Conservation (phyloP, 2,113 vertebrate species). For the Ammodytes dubius region DNA sequence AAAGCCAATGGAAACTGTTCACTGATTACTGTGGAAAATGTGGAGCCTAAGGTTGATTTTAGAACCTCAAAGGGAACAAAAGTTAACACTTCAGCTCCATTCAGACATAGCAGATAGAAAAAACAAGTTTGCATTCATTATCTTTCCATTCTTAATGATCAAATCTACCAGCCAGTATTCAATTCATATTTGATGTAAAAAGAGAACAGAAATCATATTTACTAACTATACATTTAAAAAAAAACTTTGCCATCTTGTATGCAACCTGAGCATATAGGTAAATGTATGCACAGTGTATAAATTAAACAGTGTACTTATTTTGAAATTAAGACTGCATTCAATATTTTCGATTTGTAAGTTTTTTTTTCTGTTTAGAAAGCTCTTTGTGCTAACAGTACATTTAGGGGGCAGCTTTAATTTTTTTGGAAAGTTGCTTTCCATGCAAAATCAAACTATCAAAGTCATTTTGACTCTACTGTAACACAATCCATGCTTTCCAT, state of each 20-base stretch:
- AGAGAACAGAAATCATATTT: not conserved
- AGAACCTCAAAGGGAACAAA: conserved; percentile 9
- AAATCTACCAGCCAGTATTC: conserved; percentile 12
- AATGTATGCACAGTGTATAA: conserved; percentile 31
- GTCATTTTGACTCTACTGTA: conserved; percentile 15
- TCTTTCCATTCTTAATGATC: conserved; percentile 1
- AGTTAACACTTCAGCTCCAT: not conserved
- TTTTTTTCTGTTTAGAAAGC: conserved; percentile 2
- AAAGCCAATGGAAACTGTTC: conserved; percentile 25
- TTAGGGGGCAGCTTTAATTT: conserved; percentile 1
- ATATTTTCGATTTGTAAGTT: conserved; percentile 3
- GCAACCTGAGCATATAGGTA: not conserved
- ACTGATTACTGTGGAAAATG: conserved; percentile 25
- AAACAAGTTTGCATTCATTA: conserved; percentile 11
- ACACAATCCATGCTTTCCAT: not conserved
- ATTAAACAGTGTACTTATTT: not conserved
- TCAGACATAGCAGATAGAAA: not conserved
- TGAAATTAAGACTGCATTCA: not conserved
- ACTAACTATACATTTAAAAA: conserved; percentile 22
- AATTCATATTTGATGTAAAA: conserved; percentile 22
- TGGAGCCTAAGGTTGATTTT: conserved; percentile 15
- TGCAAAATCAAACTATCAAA: not conserved
- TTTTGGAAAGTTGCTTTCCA: not conserved
- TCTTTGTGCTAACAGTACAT: conserved; percentile 39
- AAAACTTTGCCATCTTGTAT: conserved; percentile 10